Base-by-base conservation (phyloP, 35 echinoderm and acorn worm species). In the Amphiura filiformis region DNA sequence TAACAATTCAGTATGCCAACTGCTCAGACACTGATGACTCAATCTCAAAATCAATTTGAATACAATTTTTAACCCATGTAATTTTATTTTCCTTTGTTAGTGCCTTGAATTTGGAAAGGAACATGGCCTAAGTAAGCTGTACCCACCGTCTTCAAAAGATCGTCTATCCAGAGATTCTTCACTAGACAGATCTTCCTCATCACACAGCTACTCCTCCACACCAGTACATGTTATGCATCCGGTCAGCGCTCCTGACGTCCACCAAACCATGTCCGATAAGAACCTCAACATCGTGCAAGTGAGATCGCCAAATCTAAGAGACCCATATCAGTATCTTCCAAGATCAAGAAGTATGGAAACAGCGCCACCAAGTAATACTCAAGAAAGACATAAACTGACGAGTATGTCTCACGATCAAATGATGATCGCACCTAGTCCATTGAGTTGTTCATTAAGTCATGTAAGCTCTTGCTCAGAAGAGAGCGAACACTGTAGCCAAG, bases 71-170 rank as follows among this genome's bases (percentile, higher is more conserved):
- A n/a, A n/a, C n/a, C n/a, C n/a, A n/a, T n/a, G n/a, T n/a, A n/a
- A n/a, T n/a, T 47, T 4, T 47, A 47, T 47, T 47, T 47, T 47
- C 41, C 17, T 9, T 47, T 47, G 41, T 17, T 32, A 93, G 91
- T 93, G 91, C 86, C 65, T 93, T 35, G 81, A 88, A 31, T 93
- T 83, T 84, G 91, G 86, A 14, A 92, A 88, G 81, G 39, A 79
- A 37, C 91, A 88, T 56, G 86, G 91, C 28, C 76, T 82, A 13
- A 86, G 86, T 23, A 93, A 88, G 33, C 39, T 65, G 37, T 93
- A 18, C 0, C 82, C 81, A 70, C 61, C 61, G 7, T 57, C 39
- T 56, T 83, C 81, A 81, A 31, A 28, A 81, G 44, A 52, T 11
- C 7, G 20, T 70, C 61, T 70, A 13, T 70, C 26, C 26, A 9